Evolutionary conservation across 2,113 vertebrate species (phyloP).

Genomic region (Anseranas semipalmata): DNA sequence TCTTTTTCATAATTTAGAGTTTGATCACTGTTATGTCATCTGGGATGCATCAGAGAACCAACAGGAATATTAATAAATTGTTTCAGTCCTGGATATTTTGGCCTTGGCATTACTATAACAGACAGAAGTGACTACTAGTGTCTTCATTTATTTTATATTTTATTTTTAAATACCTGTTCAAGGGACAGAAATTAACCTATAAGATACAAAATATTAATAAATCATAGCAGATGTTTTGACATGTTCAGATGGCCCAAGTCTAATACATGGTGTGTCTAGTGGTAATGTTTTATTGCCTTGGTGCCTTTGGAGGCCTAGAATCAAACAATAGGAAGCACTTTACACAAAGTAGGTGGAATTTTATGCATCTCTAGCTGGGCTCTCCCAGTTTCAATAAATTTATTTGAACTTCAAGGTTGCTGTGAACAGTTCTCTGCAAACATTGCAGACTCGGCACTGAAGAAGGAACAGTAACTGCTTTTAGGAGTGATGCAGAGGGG

Average conservation of each 20-base stretch:
- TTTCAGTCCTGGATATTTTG: background rate
- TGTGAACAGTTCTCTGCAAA: background rate
- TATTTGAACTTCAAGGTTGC: background rate
- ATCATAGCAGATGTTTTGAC: background rate
- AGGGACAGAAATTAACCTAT: background rate
- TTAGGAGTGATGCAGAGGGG: background rate
- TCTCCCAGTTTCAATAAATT: background rate
- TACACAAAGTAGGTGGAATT: slow-evolving; percentile 1
- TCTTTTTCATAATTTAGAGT: background rate
- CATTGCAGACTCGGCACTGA: background rate
- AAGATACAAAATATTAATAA: background rate
- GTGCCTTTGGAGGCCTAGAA: background rate
- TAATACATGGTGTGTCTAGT: background rate
- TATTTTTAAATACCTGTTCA: background rate
- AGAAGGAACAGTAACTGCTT: background rate
- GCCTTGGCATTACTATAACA: background rate
- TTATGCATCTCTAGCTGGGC: background rate
- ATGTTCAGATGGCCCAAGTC: background rate
- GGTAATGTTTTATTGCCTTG: background rate
- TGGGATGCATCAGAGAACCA: background rate
- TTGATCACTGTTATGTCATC: background rate
- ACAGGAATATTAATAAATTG: background rate
- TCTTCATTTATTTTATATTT: background rate
- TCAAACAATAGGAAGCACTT: background rate
- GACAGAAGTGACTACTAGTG: background rate